phyloP scores from a whole-genome alignment of 2,888 invertebrate genomes.

The Andrena bucephala region DNA sequence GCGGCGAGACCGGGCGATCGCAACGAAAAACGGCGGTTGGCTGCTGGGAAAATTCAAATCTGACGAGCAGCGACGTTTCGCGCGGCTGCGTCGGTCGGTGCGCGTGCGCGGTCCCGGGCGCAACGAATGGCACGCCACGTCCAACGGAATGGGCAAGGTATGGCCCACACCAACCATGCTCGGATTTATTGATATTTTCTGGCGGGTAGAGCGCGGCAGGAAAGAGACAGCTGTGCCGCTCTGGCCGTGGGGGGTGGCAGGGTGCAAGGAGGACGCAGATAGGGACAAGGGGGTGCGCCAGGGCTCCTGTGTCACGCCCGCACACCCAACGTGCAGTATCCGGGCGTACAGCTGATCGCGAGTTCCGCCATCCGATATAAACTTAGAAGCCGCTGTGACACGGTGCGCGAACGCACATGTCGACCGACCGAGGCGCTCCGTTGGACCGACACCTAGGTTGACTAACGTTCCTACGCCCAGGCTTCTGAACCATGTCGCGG shows the following conservation, averaged over 20 bases:
- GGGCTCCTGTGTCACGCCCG: slow-evolving; percentile 65
- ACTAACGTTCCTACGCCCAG: background rate
- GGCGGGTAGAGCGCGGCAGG: slow-evolving; percentile 36
- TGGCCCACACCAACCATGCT: slow-evolving; percentile 76
- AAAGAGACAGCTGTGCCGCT: slow-evolving; percentile 16
- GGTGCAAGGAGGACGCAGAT: slow-evolving; percentile 39
- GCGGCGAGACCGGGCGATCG: background rate
- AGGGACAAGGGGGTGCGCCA: slow-evolving; percentile 50
- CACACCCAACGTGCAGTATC: slow-evolving; percentile 69
- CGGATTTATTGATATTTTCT: slow-evolving; percentile 82
- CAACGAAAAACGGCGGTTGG: background rate
- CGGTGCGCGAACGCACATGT: slow-evolving; percentile 24
- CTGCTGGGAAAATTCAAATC: slow-evolving; percentile 38
- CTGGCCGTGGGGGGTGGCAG: background rate
- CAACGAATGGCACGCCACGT: slow-evolving; percentile 44
- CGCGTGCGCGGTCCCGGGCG: slow-evolving; percentile 21
- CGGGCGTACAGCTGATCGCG: slow-evolving; percentile 73
- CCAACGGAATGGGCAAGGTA: slow-evolving; percentile 50
- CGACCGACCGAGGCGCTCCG: background rate
- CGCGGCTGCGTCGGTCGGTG: background rate
- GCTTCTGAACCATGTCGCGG: slow-evolving; percentile 29
- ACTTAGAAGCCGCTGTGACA: background rate
- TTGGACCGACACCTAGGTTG: too few relatives aligned
- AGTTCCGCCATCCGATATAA: slow-evolving; percentile 13
- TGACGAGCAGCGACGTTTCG: background rate